These are phyloP conservation scores for Mustelus asterias DNA, from an alignment of 2,113 vertebrate species.

Conservation along the genomic window DNA sequence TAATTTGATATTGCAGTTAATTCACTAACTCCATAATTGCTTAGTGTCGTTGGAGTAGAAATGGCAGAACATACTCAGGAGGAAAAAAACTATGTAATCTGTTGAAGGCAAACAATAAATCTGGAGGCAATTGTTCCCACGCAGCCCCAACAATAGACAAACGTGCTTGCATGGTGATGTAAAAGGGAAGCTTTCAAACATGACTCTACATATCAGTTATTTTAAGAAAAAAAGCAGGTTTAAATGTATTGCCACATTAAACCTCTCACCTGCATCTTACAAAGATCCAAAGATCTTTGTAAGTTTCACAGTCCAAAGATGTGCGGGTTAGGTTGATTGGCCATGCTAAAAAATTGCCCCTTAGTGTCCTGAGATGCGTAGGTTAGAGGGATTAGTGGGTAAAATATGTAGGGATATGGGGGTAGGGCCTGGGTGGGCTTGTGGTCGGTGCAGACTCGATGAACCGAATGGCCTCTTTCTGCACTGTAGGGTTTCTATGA, in stretches of 20 bases:
- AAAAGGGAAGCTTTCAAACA: background rate
- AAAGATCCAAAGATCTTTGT: too few species aligned
- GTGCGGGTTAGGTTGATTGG: too few species aligned
- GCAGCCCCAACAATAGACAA: background rate
- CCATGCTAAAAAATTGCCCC: too few species aligned
- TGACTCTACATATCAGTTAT: background rate
- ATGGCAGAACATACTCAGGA: background rate
- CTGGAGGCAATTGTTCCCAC: background rate
- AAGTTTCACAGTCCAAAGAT: too few species aligned
- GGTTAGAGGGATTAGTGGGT: too few species aligned
- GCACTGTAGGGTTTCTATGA: too few species aligned
- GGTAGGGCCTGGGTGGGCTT: too few species aligned
- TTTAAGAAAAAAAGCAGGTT: background rate
- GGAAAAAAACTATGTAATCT: background rate
- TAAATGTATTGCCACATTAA: background rate
- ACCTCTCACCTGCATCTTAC: background rate
- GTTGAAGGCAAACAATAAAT: background rate
- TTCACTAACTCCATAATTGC: background rate
- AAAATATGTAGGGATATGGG: too few species aligned
- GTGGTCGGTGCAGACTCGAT: too few species aligned
- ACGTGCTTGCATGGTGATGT: background rate
- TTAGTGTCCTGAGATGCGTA: too few species aligned
- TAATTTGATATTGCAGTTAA: conserved; percentile 18
- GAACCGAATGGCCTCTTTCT: too few species aligned
- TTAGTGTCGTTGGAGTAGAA: background rate